These are phyloP conservation scores for Ectemnius cavifrons DNA, from an alignment of 2,888 invertebrate species.

Conservation along the genomic window DNA sequence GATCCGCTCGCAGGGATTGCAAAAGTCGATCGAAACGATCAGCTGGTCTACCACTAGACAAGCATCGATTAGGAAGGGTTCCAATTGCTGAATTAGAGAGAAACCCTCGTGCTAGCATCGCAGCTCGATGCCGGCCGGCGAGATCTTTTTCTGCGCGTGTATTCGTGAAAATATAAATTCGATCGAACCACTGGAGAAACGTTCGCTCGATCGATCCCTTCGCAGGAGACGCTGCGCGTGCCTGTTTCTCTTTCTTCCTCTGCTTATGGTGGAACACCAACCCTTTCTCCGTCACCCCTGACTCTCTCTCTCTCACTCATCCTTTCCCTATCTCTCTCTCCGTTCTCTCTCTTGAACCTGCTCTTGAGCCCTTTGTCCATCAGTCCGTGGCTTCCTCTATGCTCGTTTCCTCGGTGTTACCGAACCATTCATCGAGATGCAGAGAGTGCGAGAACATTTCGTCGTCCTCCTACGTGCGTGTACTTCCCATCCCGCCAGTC, in stretches of 20 bases:
- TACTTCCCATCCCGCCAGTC: not conserved
- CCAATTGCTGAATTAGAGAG: not conserved
- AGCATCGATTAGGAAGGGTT: not conserved
- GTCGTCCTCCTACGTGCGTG: not conserved
- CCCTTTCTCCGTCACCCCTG: not conserved
- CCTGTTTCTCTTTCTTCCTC: constrained; percentile 7
- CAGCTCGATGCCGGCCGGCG: not conserved
- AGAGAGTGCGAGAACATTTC: constrained; percentile 4
- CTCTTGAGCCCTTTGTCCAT: not conserved
- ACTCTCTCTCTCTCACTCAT: constrained; percentile 2
- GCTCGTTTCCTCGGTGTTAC: not conserved
- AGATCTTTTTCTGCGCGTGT: not conserved
- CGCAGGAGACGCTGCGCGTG: constrained; percentile 9
- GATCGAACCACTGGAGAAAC: constrained; percentile 8
- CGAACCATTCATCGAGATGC: constrained; percentile 11
- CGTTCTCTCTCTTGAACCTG: not conserved
- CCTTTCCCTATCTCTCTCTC: constrained; percentile 3
- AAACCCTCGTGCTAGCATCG: not conserved
- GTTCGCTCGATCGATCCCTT: constrained; percentile 13
- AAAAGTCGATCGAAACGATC: not conserved
- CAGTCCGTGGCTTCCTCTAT: not conserved
- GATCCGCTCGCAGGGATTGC: not conserved
- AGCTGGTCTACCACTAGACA: too few relatives aligned
- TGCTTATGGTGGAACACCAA: not conserved
- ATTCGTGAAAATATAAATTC: constrained; percentile 11